phyloP scores from a whole-genome alignment of 2,797 vertebrate species.

The Smutsia temminckii region DNA sequence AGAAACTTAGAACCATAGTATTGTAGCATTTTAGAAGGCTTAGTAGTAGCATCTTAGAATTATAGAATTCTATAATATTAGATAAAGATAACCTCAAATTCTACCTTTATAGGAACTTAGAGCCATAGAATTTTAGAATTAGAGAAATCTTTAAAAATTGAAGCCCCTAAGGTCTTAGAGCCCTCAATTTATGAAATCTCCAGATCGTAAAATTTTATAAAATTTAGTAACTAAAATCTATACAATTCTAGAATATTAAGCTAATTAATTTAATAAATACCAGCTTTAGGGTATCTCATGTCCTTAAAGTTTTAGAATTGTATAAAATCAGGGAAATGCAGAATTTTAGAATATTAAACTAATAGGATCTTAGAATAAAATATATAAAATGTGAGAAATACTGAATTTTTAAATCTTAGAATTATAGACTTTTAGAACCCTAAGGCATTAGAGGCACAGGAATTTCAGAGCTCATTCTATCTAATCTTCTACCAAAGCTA shows the following conservation, averaged over 20 bases:
- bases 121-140: background rate
- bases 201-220: background rate
- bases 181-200: background rate
- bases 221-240: background rate
- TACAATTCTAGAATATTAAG: background rate
- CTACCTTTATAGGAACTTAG: background rate
- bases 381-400: background rate
- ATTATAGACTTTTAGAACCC: background rate
- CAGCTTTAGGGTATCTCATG: background rate
- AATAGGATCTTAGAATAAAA: background rate
- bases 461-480: background rate
- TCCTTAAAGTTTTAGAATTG: background rate
- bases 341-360: background rate
- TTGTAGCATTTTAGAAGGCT: background rate
- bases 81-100: background rate
- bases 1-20: background rate
- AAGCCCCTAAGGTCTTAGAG: background rate
- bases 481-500: background rate
- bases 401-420: conserved; percentile 5
- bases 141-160: background rate
- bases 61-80: background rate
- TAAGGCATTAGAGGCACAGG: background rate
- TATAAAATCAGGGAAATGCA: background rate
- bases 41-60: background rate
- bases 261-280: background rate